Base-by-base conservation (phyloP, 2,888 invertebrate species). In the Athalia cordata region DNA sequence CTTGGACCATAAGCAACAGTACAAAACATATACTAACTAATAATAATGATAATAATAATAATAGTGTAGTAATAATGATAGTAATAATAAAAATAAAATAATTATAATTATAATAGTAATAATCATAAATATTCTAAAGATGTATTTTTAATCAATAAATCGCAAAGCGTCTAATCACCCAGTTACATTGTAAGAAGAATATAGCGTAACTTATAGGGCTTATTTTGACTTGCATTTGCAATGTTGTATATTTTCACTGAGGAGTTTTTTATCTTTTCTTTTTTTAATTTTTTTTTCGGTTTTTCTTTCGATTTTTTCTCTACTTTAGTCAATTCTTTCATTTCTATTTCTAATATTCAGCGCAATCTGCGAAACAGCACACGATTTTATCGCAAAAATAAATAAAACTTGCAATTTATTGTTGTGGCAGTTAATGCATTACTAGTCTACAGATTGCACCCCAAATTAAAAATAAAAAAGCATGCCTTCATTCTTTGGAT, bases 121-220 rank as follows among this genome's bases (percentile, higher is more conserved):
- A 68, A 55, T 55, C 52, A 52, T 68, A 70, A 70, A 43, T 70
- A 68, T 70, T 61, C 49, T 50, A 67, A 29, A 77, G 64, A 13
- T 70, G 62, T 77, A 70, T 64, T n/a, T 43, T 59, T 72, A 50
- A 72, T 59, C 47, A 5, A 75, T 62, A 64, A 75, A 75, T 75
- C 64, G 64, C 65, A 68, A 45, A 72, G 5, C 13, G 65, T 62
- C 64, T 47, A 29, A 64, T 74, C 81, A 84, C 84, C 85, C 86
- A 82, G 87, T 87, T 84, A 87, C 86, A 83, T 86, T 83, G 83
- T 83, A 86, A 87, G 85, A 87, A 87, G 86, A 87, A 87, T 87
- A 83, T 86, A 85, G 82, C 84, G 87, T 84, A 87, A 87, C 86
- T 83, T 77, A 80, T 79, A 80, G 82, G 84, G 84, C 83, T 82